Evolutionary conservation across 2,797 vertebrate species (phyloP).

Genomic region (Ataeniobius toweri): DNA sequence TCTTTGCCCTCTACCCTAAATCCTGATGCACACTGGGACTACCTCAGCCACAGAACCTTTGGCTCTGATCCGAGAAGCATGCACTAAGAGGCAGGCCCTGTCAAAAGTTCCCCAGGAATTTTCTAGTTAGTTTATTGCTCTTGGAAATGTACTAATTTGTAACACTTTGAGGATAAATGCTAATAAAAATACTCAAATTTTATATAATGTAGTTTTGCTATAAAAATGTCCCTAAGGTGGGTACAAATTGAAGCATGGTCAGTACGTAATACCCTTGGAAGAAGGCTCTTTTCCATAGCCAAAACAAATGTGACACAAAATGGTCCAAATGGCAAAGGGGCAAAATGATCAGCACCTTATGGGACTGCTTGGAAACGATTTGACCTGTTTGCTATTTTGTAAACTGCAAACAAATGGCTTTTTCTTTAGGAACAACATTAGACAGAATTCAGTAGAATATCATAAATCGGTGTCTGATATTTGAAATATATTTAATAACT

Average conservation of each 20-base stretch:
- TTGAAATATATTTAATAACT: neutral
- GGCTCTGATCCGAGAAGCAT: too few relatives aligned
- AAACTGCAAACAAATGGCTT: neutral
- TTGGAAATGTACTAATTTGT: neutral
- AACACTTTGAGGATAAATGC: neutral
- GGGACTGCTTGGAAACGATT: neutral
- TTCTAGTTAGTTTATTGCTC: neutral
- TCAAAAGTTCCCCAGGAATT: too few relatives aligned
- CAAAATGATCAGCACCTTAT: neutral
- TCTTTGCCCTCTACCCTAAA: too few relatives aligned
- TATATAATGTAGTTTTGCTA: too few relatives aligned
- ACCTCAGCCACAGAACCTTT: too few relatives aligned
- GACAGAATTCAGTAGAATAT: neutral
- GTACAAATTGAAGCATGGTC: neutral
- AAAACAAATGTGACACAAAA: neutral
- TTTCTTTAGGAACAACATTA: neutral
- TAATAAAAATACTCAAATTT: neutral
- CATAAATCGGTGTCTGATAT: neutral
- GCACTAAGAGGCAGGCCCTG: too few relatives aligned
- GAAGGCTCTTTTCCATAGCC: neutral
- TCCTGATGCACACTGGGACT: too few relatives aligned
- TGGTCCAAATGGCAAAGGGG: neutral
- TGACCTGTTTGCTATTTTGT: neutral
- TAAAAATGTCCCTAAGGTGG: neutral
- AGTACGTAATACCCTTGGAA: neutral